Base-by-base conservation (phyloP, 2,113 vertebrate genomes). In the Leucosticte australis region DNA sequence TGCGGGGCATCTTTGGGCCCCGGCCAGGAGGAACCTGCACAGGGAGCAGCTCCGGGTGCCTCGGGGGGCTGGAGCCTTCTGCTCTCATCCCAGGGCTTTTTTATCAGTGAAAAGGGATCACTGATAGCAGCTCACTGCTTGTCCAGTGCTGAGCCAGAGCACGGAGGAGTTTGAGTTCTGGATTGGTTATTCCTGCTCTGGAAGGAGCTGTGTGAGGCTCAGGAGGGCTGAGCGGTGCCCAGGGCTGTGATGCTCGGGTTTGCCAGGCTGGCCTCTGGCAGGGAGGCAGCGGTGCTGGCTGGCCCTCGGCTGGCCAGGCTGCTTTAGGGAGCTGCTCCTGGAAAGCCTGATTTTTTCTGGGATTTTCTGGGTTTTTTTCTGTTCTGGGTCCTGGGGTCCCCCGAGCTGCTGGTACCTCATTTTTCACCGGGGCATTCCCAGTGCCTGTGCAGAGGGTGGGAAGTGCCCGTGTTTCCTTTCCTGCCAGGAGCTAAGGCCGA, bases 331-430 rank as follows among this genome's bases (percentile, higher is more conserved):
- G 57, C 57, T 37, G 24, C 24, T 37, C 35, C 8, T 6, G 57
- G 15, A 60, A 12, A 27, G 7, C 57, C 57, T 18, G 57, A 27
- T 60, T 31, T 44, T 7, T 9, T 20, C 23, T 18, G 14, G 14
- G 33, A 56, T 56, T 21, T 56, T 15, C 49, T 27, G 49, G 49
- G 27, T 10, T 52, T 59, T 59, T 60, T 59, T 37, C 57, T 59
- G 1, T 26, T 59, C 56, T 59, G 27, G 22, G 3, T 26, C 21
- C 42, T 42, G 26, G 57, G 21, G 7, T 71, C 6, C 30, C 35
- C 49, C 18, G 6, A 2, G 30, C 7, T 6, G 0, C 11, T 5
- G 33, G 26, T 2, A 0, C 22, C 35, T 50, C 62, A 2, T 6
- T 68, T 50, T 52, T 6, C 73, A 22, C 63, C 52, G 3, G 37